phyloP scores from a whole-genome alignment of 1,140 invertebrate genomes.

The Neotoxoptera formosana region DNA sequence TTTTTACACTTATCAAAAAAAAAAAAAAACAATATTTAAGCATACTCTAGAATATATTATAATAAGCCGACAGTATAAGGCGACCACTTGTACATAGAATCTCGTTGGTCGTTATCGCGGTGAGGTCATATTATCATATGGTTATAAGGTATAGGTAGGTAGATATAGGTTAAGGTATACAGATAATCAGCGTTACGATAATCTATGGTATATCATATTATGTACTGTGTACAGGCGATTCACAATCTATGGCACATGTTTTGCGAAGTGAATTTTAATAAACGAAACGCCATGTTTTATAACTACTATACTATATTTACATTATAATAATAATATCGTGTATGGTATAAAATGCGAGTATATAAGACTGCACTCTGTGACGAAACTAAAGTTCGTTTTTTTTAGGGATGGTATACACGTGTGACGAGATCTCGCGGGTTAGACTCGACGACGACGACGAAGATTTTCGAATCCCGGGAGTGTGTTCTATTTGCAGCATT shows the following conservation, averaged over 20 bases:
- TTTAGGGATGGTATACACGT: background rate
- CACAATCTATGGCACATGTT: constrained; percentile 25
- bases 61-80: background rate
- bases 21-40: constrained; percentile 27
- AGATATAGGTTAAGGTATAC: background rate
- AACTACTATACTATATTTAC: background rate
- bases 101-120: background rate
- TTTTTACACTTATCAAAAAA: background rate
- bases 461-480: background rate
- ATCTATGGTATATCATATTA: background rate
- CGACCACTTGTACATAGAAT: background rate
- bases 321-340: background rate
- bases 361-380: background rate
- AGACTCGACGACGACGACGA: background rate
- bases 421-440: background rate
- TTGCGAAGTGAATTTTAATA: background rate
- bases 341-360: background rate
- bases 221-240: background rate
- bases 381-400: background rate
- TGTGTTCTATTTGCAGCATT: background rate
- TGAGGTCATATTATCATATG: background rate
- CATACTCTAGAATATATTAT: background rate
- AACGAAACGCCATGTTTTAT: background rate
- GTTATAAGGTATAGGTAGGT: background rate
- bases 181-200: background rate